Percentiles rank a stretch among this genome's conserved stretches.
phyloP scores from a whole-genome alignment of 92 coral and sea anemone genomes.

The Anthopleura xanthogrammica region DNA sequence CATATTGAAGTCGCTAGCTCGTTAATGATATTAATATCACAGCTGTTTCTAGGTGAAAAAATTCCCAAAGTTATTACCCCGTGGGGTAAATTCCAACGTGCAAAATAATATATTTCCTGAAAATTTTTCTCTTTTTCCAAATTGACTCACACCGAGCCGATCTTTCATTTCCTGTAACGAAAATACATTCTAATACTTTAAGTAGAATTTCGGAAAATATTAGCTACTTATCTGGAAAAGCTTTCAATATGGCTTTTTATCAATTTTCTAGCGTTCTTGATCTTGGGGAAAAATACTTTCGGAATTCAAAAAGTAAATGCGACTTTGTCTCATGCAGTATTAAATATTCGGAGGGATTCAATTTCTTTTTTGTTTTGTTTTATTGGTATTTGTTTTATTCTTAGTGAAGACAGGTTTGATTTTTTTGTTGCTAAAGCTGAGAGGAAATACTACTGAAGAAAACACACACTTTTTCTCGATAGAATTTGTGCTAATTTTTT shows the following conservation, averaged over 20 bases:
- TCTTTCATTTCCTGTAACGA: not conserved
- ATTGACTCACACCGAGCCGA: not conserved
- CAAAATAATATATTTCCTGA: not conserved
- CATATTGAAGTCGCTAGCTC: not conserved
- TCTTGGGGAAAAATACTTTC: not conserved
- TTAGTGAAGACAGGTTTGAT: too few species aligned
- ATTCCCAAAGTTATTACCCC: not conserved
- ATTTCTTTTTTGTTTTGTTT: not conserved
- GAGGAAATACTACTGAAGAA: not conserved
- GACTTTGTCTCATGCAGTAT: not conserved
- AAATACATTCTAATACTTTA: not conserved
- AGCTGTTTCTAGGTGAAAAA: not conserved
- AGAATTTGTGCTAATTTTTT: too few species aligned
- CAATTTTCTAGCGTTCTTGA: not conserved
- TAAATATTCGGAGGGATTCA: not conserved
- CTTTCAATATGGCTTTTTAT: not conserved
- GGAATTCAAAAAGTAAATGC: not conserved
- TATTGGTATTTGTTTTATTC: not conserved
- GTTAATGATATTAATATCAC: not conserved
- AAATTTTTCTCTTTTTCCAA: not conserved
- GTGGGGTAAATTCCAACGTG: too few species aligned
- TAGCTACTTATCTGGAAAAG: not conserved
- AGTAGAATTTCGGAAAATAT: slow-evolving; percentile 1
- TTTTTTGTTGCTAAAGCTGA: too few species aligned
- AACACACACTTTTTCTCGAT: too few species aligned